A percentile compares a stretch with the other conserved stretches of the same genome.
Evolutionary conservation across 2,888 invertebrate genomes (phyloP).

Genomic region (Actias luna): DNA sequence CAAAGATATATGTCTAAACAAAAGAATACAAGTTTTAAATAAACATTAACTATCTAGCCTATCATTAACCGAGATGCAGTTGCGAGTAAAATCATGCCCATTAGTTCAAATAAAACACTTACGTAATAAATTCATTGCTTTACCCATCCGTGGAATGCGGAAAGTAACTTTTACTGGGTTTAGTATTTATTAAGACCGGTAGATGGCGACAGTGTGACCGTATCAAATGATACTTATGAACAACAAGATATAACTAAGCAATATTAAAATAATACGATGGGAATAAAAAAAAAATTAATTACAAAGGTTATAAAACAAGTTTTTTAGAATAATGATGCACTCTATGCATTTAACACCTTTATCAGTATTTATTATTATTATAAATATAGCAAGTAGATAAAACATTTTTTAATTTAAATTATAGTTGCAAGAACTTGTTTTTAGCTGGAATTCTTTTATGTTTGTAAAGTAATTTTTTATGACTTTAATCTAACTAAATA

Average conservation of each 20-base stretch:
- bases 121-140: slow-evolving; percentile 17
- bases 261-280: slow-evolving; percentile 9
- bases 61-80: slow-evolving; percentile 8
- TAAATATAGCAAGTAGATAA: not conserved
- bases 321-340: not conserved
- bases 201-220: slow-evolving; percentile 14
- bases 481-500: too few relatives aligned
- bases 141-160: slow-evolving; percentile 17
- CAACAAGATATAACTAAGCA: slow-evolving; percentile 16
- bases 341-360: not conserved
- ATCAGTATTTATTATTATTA: not conserved
- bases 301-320: not conserved
- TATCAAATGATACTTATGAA: not conserved
- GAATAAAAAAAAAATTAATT: not conserved
- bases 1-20: not conserved
- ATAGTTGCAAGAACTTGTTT: not conserved
- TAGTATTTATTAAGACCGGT: not conserved
- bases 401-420: not conserved
- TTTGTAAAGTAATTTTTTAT: too few relatives aligned
- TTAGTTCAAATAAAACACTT: slow-evolving; percentile 19
- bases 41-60: not conserved
- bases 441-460: not conserved
- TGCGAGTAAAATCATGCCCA: slow-evolving; percentile 9
- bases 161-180: slow-evolving; percentile 8
- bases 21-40: not conserved